Evolutionary conservation across 2,888 invertebrate genomes (phyloP), one percentile per base, ranked within the genome.

Genomic region (Caprella mutica): DNA sequence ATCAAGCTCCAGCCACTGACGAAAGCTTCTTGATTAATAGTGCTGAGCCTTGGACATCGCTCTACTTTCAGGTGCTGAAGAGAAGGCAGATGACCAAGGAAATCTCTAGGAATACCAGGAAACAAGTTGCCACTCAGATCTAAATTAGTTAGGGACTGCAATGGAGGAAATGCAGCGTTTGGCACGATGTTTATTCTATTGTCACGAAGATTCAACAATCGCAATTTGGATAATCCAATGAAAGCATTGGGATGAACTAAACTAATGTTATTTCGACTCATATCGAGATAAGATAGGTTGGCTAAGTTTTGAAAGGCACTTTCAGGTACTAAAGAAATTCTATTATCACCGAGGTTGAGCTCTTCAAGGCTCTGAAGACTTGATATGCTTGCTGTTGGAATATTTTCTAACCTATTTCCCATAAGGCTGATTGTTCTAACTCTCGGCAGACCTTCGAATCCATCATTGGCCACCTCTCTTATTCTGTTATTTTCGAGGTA

Each of bases 401-500:
- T 48, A 26, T 54, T 51, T 5, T 27, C 40, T 14, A 65, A 38
- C 38, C 46, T 54, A 56, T 65, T 65, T 17, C 52, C 50, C 19
- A 56, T 56, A 30, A 65, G 42, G 38, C 58, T 54, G 3, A 65
- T 39, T 14, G 42, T 52, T 40, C 54, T 29, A 48, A 65, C 23
- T 14, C 23, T 55, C 43, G 84, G 76, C 65, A 82, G 81, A 70
- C 80, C 81, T 69, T 86, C 81, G 66, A 85, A 77, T 55, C 81
- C 81, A 35, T 30, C 50, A 57, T 80, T 77, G 68, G 84, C 84
- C 66, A 88, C 77, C 69, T 81, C 83, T 44, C 83, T 81, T 67
- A 88, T 77, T 67, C 80, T 81, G 71, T 88, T 89, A 69, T 82
- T 81, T 57, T 83, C 82, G 66, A 88, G 76, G 74, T 85, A 82